These are phyloP conservation scores for Deroplatys truncata DNA, from an alignment of 2,888 invertebrate genomes.

Conservation along the genomic window DNA sequence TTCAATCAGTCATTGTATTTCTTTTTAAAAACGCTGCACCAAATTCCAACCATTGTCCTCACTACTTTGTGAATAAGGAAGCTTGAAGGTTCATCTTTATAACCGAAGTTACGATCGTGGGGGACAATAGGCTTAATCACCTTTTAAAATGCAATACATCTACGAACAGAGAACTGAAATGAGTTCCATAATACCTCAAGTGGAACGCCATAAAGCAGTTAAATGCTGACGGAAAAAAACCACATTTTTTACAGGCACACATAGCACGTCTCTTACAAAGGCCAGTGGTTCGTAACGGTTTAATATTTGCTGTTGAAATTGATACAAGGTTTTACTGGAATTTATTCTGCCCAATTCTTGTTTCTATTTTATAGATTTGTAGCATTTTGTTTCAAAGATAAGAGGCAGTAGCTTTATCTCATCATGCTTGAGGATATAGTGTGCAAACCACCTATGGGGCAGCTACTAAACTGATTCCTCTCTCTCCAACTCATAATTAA, in stretches of 20 bases:
- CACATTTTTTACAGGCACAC: neutral
- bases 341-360: no score
- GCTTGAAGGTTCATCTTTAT: neutral
- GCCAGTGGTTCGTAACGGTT: neutral
- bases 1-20: neutral
- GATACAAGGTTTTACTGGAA: neutral
- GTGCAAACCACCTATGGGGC: no score
- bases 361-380: no score
- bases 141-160: neutral
- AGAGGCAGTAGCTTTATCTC: no score
- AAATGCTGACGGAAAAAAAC: neutral
- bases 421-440: no score
- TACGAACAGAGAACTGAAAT: neutral
- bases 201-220: neutral
- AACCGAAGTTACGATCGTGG: neutral
- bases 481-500: no score
- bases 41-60: neutral
- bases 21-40: neutral
- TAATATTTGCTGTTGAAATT: neutral
- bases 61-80: neutral
- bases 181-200: neutral
- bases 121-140: neutral
- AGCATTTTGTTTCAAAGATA: no score
- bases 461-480: no score
- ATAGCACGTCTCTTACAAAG: neutral